Conservation (phyloP, 2,797 vertebrate species). For the Pseudochaenichthys georgianus region DNA sequence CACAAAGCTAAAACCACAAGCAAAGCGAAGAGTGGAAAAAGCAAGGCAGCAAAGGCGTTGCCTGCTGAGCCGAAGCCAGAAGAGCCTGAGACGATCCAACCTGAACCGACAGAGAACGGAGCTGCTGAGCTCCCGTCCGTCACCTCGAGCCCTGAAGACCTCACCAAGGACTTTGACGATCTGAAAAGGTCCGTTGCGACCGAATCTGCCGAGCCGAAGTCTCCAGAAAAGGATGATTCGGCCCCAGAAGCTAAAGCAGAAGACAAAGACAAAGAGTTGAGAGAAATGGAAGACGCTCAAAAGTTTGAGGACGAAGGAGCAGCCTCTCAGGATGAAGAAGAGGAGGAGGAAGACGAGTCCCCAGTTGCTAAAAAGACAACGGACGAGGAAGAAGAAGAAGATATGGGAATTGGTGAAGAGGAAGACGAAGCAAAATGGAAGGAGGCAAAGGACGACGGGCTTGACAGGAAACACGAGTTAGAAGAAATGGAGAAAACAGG, state of each 20-base stretch:
- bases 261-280: conserved; percentile 62
- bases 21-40: conserved; percentile 90
- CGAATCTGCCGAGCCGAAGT: conserved; percentile 63
- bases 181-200: conserved; percentile 75
- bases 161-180: conserved; percentile 92
- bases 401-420: conserved; percentile 88
- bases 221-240: conserved; percentile 70
- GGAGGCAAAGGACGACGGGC: conserved; percentile 80
- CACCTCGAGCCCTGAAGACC: conserved; percentile 91
- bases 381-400: conserved; percentile 73
- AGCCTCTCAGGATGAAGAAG: conserved; percentile 82
- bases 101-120: conserved; percentile 65
- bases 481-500: conserved; percentile 87
- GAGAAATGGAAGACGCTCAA: conserved; percentile 73
- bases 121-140: conserved; percentile 78
- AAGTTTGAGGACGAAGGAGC: conserved; percentile 84
- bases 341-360: conserved; percentile 78
- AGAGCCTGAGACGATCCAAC: conserved; percentile 52
- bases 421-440: conserved; percentile 84
- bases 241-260: conserved; percentile 45
- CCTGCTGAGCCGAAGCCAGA: conserved; percentile 64
- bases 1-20: conserved; percentile 94
- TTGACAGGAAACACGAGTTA: conserved; percentile 84
- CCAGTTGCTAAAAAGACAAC: conserved; percentile 65
- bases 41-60: conserved; percentile 71